phyloP scores from a whole-genome alignment of 2,113 vertebrate species.

The Nothocercus julius region DNA sequence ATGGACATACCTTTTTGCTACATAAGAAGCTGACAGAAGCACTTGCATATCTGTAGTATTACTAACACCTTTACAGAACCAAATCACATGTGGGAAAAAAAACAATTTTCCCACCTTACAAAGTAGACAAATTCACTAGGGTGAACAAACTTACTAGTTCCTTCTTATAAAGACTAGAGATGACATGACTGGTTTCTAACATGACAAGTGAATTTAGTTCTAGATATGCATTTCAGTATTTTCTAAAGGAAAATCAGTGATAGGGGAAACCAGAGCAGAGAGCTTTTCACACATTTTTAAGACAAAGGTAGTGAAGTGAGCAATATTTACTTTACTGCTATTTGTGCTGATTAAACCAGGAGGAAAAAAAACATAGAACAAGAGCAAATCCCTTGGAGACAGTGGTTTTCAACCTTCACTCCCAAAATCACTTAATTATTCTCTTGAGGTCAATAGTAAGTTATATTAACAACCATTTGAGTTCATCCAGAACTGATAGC shows the following conservation, averaged over 20 bases:
- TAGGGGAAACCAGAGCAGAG: not conserved
- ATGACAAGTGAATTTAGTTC: not conserved
- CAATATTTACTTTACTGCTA: constrained; percentile 10
- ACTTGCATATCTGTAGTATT: too few relatives aligned
- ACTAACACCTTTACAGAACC: not conserved
- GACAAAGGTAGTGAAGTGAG: not conserved
- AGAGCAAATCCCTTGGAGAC: not conserved
- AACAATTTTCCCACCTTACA: not conserved
- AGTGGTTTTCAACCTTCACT: not conserved
- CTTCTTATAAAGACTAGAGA: fast-evolving
- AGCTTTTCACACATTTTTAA: not conserved
- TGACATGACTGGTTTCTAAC: not conserved
- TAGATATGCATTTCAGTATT: not conserved
- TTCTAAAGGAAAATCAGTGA: not conserved
- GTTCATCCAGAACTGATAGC: not conserved
- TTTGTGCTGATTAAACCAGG: not conserved
- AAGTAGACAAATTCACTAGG: not conserved
- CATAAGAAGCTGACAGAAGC: not conserved
- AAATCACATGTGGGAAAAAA: not conserved
- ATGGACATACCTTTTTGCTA: not conserved
- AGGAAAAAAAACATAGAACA: not conserved
- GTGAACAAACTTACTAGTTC: not conserved
- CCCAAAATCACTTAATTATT: not conserved
- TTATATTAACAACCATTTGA: not conserved
- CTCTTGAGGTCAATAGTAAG: constrained; percentile 1